A percentile compares a stretch with the other conserved stretches of the same genome.
Conservation (phyloP, 2,113 vertebrate genomes). For the Saccopteryx leptura region DNA sequence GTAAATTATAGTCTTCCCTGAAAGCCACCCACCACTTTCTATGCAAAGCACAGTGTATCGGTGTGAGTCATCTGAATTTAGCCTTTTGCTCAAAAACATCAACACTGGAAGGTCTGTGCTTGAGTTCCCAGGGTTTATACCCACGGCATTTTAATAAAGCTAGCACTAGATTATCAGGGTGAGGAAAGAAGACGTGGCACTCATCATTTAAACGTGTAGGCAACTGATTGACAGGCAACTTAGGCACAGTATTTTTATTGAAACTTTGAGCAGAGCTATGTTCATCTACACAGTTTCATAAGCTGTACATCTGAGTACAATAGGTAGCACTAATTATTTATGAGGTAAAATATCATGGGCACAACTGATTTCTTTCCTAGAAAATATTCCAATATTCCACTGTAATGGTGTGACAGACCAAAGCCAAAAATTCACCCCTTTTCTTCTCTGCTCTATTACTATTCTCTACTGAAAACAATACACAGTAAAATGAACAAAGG, state of each 20-base stretch:
- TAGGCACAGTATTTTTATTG: slow-evolving; percentile 27
- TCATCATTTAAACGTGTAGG: not conserved
- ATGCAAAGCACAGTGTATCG: slow-evolving; percentile 38
- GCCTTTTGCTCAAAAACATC: not conserved
- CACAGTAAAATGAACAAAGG: not conserved
- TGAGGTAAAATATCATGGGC: slow-evolving; percentile 30
- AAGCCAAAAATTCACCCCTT: not conserved
- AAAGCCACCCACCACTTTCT: not conserved
- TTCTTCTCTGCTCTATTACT: not conserved
- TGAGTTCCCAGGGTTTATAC: not conserved
- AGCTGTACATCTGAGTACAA: not conserved
- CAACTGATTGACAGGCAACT: not conserved
- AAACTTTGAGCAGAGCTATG: not conserved
- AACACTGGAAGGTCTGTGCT: slow-evolving; percentile 6
- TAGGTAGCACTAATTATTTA: slow-evolving; percentile 15
- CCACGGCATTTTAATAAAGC: slow-evolving; percentile 12
- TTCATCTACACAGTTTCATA: slow-evolving; percentile 24
- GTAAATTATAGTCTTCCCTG: slow-evolving; percentile 16
- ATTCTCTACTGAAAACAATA: not conserved
- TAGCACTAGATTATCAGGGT: slow-evolving; percentile 3
- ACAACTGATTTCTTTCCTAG: slow-evolving; percentile 26
- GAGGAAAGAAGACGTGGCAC: slow-evolving; percentile 50
- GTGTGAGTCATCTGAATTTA: not conserved
- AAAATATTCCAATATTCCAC: not conserved
- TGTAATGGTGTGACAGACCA: not conserved